A percentile compares a stretch with the other conserved stretches of the same genome.
Conservation (phyloP, 2,797 vertebrate species). For the Rhinella marina region DNA sequence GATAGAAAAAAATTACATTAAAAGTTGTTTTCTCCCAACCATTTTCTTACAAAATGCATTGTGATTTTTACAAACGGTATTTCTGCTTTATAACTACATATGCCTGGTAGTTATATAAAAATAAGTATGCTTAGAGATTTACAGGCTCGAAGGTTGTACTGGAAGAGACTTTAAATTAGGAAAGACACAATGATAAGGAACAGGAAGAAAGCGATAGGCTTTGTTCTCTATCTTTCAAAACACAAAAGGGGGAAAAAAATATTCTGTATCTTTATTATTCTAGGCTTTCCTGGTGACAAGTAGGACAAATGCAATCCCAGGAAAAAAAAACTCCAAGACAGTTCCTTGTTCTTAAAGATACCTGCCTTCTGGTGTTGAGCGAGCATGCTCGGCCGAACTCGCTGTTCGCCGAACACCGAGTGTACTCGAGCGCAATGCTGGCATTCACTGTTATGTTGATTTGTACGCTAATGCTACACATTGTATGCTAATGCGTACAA, state of each 20-base stretch:
- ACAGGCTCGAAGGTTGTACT: constrained; percentile 1
- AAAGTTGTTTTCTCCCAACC: constrained; percentile 4
- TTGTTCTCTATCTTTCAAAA: not conserved
- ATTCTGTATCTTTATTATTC: not conserved
- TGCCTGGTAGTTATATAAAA: constrained; percentile 14
- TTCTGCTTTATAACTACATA: constrained; percentile 7
- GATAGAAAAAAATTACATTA: constrained; percentile 29
- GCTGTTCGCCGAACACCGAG: no score
- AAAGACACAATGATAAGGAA: not conserved
- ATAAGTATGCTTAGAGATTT: constrained; percentile 8
- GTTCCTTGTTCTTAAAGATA: no score
- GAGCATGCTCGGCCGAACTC: no score
- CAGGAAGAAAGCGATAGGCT: not conserved
- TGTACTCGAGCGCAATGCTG: no score
- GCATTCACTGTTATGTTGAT: no score
- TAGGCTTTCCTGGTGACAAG: not conserved
- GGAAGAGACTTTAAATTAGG: constrained; percentile 2
- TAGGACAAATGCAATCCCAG: not conserved
- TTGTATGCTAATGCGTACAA: no score
- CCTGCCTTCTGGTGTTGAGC: no score
- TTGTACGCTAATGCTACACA: no score
- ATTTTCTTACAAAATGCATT: constrained; percentile 14
- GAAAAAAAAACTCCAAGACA: not conserved
- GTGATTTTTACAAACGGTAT: constrained; percentile 1
- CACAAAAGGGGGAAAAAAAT: not conserved